phyloP scores from a whole-genome alignment of 2,797 vertebrate species.

The Numenius phaeopus region DNA sequence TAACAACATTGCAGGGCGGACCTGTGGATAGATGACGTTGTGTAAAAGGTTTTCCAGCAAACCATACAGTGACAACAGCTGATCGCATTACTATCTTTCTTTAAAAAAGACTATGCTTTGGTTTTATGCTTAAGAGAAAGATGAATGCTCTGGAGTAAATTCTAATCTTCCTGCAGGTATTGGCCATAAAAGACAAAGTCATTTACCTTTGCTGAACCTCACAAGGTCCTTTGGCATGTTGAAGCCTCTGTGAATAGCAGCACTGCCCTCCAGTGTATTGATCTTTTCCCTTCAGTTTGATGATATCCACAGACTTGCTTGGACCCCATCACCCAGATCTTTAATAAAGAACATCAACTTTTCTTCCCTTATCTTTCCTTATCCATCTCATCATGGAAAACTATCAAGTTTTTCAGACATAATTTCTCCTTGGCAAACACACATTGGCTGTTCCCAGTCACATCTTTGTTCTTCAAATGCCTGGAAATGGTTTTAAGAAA shows the following conservation, averaged over 20 bases:
- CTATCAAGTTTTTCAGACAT: not conserved
- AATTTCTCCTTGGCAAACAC: not conserved
- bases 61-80: not conserved
- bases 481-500: not conserved
- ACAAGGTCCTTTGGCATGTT: not conserved
- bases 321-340: too few relatives aligned
- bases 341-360: not conserved
- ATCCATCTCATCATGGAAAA: not conserved
- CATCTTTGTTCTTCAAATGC: not conserved
- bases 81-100: not conserved
- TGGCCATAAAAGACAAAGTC: not conserved
- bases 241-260: not conserved
- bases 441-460: not conserved
- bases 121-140: not conserved
- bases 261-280: not conserved
- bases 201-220: not conserved
- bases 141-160: not conserved
- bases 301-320: not conserved
- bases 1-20: not conserved
- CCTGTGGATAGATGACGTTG: not conserved
- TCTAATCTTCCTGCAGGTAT: not conserved
- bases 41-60: constrained; percentile 17
- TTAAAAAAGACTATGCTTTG: not conserved
- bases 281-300: not conserved
- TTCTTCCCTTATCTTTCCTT: not conserved